Evolutionary conservation across 2,797 vertebrate genomes (phyloP).

Genomic region (Adrianichthys oophorus): DNA sequence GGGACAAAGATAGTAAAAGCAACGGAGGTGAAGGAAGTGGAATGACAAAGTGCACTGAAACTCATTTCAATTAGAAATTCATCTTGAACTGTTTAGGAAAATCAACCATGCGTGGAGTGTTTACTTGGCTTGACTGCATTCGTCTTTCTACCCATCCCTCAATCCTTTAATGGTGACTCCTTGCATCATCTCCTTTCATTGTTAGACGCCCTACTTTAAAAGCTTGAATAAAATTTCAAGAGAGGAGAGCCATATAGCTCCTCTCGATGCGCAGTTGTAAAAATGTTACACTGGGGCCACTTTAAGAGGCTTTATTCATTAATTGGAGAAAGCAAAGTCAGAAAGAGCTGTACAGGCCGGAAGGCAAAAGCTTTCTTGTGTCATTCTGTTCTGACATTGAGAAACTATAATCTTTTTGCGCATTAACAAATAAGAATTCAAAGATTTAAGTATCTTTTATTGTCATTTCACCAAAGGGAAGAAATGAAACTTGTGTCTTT

Average conservation of each 20-base stretch:
- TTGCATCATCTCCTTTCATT: conserved; percentile 41
- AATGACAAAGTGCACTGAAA: conserved; percentile 20
- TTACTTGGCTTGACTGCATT: conserved; percentile 42
- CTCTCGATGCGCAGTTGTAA: conserved; percentile 41
- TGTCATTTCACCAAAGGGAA: too few species aligned
- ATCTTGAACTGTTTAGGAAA: conserved; percentile 43
- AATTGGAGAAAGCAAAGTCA: conserved; percentile 46
- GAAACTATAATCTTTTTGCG: too few species aligned
- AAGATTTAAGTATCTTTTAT: too few species aligned
- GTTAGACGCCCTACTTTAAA: conserved; percentile 54
- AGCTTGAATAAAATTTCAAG: conserved; percentile 46
- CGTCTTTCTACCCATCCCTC: conserved; percentile 21
- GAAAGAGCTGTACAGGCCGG: conserved; percentile 15
- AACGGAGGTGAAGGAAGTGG: conserved; percentile 9
- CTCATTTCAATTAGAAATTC: conserved; percentile 37
- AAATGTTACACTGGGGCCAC: conserved; percentile 43
- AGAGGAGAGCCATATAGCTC: conserved; percentile 49
- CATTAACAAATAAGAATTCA: too few species aligned
- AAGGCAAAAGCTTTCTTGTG: neutral
- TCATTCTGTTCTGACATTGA: neutral
- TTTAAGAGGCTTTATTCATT: conserved; percentile 51
- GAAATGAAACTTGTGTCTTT: too few species aligned
- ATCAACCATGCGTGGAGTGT: conserved; percentile 44
- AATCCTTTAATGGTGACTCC: conserved; percentile 24
- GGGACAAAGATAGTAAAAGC: conserved; percentile 13